Conservation (phyloP, 2,113 vertebrate species). For the Ovibos moschatus region DNA sequence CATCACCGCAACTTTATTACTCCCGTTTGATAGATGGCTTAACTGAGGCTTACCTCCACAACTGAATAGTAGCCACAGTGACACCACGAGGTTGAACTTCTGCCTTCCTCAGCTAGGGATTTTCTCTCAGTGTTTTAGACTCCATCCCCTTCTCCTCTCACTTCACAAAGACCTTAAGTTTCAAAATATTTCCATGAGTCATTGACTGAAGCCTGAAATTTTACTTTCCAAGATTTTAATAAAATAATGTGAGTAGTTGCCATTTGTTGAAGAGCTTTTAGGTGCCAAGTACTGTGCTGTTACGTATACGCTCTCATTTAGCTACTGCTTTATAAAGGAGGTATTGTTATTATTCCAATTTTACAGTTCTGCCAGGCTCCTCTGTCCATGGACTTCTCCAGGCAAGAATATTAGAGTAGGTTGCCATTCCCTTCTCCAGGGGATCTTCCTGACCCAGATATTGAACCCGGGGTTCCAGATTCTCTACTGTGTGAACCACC, state of each 20-base stretch:
- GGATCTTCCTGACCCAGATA: not conserved
- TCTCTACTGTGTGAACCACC: not conserved
- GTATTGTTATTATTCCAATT: not conserved
- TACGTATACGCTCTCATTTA: not conserved
- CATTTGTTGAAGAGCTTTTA: not conserved
- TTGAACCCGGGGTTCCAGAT: not conserved
- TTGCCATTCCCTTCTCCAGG: not conserved
- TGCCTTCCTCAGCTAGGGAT: not conserved
- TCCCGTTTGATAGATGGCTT: not conserved
- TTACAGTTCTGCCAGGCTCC: not conserved
- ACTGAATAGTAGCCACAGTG: not conserved
- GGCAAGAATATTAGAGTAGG: not conserved
- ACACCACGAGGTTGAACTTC: not conserved
- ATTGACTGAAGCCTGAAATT: not conserved
- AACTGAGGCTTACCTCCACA: not conserved
- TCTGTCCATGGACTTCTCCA: not conserved
- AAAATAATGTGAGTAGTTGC: not conserved
- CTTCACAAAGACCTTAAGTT: not conserved
- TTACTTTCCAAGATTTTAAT: constrained; percentile 27
- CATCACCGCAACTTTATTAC: not conserved
- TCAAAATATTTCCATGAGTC: not conserved
- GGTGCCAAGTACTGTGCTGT: not conserved
- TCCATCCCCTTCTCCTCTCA: not conserved
- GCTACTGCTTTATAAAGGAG: not conserved
- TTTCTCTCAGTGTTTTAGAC: not conserved